Base-by-base conservation (phyloP, 2,888 invertebrate genomes). In the Oligia strigilis region DNA sequence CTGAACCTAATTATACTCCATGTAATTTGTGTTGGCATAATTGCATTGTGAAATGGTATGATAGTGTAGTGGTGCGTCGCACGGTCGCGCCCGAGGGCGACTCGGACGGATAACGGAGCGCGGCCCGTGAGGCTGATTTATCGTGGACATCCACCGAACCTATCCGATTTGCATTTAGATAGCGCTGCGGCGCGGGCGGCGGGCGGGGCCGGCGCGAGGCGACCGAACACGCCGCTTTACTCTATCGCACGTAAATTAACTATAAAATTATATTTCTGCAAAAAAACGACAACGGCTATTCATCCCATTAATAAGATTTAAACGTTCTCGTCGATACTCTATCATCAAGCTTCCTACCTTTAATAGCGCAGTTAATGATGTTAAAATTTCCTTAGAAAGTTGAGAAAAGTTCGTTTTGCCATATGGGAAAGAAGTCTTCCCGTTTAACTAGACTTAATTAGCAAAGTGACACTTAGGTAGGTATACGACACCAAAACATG, bases 111-210 rank as follows among this genome's bases (percentile, higher is more conserved):
- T 96, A 96, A 95, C 95, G 96, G 95, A 94, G 91, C 91, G 84
- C 88, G 87, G 90, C 87, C 92, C 88, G 89, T 91, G 92, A 93
- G 93, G 94, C 94, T 96, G 96, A 97, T 97, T 96, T 97, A 96
- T 96, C 94, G 95, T 92, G 93, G 93, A 95, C 96, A 95, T 95
- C 96, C 95, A 95, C 94, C 93, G 95, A 95, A 96, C 95, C 96
- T 96, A 96, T 95, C 95, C 95, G 96, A 97, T 97, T 97, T 96
- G 97, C 97, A 97, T 97, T 96, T 97, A 97, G 97, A 97, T 96
- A 96, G 96, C 94, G 91, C 92, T 88, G 90, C 91, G 92, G 81
- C 73, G 84, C 84, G 91, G 89, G 90, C 88, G 89, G 90, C 85
- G 87, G 89, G 91, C 90, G 72, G 88, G 87, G 88, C 89, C 80